Base-by-base conservation (phyloP, 2,797 vertebrate genomes). In the Chelonia mydas region DNA sequence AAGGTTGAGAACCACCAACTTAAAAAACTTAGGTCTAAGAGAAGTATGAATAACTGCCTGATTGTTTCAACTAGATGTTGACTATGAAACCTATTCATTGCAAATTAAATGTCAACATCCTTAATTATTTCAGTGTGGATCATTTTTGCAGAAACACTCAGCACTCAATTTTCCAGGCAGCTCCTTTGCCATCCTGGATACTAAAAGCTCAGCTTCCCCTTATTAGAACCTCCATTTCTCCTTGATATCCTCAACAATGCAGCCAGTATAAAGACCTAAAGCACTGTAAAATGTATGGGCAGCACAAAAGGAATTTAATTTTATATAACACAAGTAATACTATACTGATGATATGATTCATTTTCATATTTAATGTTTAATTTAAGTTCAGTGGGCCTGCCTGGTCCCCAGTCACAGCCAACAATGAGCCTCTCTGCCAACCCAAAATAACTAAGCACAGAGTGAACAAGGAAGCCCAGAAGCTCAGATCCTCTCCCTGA, bases 11-110 rank as follows among this genome's bases (percentile, higher is more conserved):
- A 59, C 27, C 28, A 13, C 57, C 31, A 21, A 23, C 53, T 9
- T 54, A 54, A 31, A 59, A 51, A 80, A 5, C 1, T 0, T 4
- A 10, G n/a, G 10, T 90, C 7, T 1, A 2, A 83, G 21, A 81
- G 41, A 45, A 76, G 7, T 16, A 28, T 76, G 72, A 41, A 23
- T 47, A 21, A 45, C 7, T 16, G 41, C 74, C 23, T 13, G 47
- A 47, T 13, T 7, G 16, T 47, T 47, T 76, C 41, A 47, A 28
- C 27, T 47, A 72, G 74, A 45, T 0, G 0, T 68, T 10, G 77
- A 33, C 50, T 61, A 45, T 6, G 11, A 28, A 76, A 78, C 57
- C 9, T 23, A 16, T 3, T 93, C 78, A 25, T 2, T 4, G 54
- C 53, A 65, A 47, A 4, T 68, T 76, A 51, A 82, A 27, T 47